Evolutionary conservation across 2,797 vertebrate genomes (phyloP).

Genomic region (Centroberyx gerrardi): DNA sequence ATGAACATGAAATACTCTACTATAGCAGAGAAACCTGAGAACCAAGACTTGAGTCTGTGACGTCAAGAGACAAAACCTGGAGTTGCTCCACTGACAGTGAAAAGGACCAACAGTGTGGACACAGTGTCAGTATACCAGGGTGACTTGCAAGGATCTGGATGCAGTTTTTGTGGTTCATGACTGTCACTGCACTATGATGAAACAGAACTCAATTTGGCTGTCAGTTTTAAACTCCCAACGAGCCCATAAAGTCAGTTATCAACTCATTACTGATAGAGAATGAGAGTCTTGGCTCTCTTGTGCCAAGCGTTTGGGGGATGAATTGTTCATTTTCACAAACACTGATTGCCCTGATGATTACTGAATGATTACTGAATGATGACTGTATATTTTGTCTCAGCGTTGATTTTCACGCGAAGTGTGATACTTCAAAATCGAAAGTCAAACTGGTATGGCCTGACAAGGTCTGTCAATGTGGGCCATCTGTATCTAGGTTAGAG

Average conservation of each 20-base stretch:
- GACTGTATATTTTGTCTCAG: too few relatives aligned
- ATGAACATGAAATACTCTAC: not conserved
- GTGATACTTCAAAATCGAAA: not conserved
- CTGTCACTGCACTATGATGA: not conserved
- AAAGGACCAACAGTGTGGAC: not conserved
- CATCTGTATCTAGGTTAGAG: conserved; percentile 27
- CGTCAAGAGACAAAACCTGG: not conserved
- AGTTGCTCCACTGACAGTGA: conserved; percentile 5
- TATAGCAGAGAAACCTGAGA: not conserved
- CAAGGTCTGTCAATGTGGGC: not conserved
- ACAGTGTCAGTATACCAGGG: not conserved
- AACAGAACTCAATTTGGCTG: not conserved
- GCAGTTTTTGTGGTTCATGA: not conserved
- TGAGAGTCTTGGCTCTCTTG: not conserved
- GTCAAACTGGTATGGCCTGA: not conserved
- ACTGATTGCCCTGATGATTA: not conserved
- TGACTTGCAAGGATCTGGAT: not conserved
- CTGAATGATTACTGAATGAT: too few relatives aligned
- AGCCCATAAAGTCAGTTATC: not conserved
- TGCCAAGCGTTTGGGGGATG: not conserved
- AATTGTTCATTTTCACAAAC: not conserved
- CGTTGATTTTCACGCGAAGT: not conserved
- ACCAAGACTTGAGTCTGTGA: not conserved
- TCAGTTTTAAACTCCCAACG: not conserved
- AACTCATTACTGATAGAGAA: not conserved